These are phyloP conservation scores for Tringa solitaria DNA, from an alignment of 2,113 vertebrate genomes.

Conservation along the genomic window DNA sequence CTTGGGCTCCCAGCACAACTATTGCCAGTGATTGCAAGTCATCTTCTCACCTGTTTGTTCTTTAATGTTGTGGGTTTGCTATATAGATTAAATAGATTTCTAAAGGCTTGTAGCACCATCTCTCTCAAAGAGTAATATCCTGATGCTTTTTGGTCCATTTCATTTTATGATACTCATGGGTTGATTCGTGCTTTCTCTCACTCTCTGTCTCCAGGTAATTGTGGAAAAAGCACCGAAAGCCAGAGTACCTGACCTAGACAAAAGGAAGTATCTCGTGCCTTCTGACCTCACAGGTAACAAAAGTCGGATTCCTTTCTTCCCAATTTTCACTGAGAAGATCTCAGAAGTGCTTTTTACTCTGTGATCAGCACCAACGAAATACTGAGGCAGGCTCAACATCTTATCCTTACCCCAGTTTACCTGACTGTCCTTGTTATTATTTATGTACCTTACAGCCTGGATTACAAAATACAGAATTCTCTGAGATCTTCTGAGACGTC, in stretches of 20 bases:
- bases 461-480: background rate
- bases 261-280: conserved; percentile 97
- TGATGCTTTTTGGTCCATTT: background rate
- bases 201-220: conserved; percentile 82
- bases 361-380: background rate
- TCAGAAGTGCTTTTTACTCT: background rate
- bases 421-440: background rate
- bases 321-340: background rate
- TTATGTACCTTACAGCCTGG: background rate
- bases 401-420: background rate
- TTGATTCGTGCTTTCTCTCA: background rate
- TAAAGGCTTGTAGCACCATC: background rate
- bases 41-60: background rate
- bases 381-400: background rate
- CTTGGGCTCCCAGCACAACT: background rate
- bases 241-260: conserved; percentile 93
- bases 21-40: background rate
- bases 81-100: background rate
- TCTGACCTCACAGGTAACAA: conserved; percentile 94
- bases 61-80: background rate
- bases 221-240: conserved; percentile 92
- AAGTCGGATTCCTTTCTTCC: background rate
- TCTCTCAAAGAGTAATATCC: background rate
- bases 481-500: background rate
- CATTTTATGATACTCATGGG: background rate